These are phyloP conservation scores for Entomyzon cyanotis DNA, from an alignment of 2,113 vertebrate species.

Conservation along the genomic window DNA sequence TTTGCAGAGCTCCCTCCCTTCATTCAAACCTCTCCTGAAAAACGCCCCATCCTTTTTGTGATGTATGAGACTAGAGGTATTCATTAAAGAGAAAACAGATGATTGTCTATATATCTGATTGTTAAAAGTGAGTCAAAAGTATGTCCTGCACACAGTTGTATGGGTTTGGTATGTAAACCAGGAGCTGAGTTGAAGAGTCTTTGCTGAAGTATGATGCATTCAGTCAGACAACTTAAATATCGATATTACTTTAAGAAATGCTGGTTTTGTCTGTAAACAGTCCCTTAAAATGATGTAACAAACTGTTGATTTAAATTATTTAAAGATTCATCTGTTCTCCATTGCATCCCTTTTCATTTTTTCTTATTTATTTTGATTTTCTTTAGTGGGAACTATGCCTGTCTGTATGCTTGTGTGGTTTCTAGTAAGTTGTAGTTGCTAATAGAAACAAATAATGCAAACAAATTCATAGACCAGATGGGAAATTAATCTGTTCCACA, in stretches of 20 bases:
- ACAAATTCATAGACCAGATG: slow-evolving; percentile 54
- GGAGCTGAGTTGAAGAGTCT: neutral
- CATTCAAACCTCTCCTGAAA: neutral
- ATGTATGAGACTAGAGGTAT: neutral
- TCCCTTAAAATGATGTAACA: neutral
- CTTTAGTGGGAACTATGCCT: neutral
- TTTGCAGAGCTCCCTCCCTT: neutral
- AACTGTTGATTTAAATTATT: neutral
- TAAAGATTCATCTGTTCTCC: neutral
- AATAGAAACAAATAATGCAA: slow-evolving; percentile 66
- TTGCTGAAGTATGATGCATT: neutral
- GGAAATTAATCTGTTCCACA: slow-evolving; percentile 35
- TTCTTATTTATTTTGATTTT: neutral
- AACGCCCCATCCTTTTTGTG: neutral
- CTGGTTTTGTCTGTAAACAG: neutral
- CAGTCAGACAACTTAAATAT: neutral
- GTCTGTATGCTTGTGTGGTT: neutral
- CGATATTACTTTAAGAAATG: neutral
- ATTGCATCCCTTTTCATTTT: neutral
- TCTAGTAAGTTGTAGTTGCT: slow-evolving; percentile 54
- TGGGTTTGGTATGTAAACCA: neutral
- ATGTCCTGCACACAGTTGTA: neutral
- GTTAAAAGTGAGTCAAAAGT: neutral
- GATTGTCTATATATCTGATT: neutral
- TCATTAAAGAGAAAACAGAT: neutral